Conservation (phyloP, 2,888 invertebrate species). For the Penaeus monodon region DNA sequence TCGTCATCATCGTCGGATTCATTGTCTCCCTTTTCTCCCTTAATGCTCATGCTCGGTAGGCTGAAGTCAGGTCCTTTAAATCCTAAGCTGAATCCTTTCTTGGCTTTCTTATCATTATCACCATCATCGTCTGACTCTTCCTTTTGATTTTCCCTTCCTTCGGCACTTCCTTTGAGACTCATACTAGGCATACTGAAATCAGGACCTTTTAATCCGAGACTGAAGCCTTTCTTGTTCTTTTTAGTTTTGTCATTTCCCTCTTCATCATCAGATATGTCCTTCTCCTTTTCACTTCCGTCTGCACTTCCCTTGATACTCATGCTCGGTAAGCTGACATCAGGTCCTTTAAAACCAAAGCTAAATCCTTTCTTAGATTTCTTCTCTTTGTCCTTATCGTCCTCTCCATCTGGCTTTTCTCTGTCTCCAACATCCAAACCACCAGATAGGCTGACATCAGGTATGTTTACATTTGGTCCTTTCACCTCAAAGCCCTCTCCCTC, state of each 20-base stretch:
- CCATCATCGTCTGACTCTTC: neutral
- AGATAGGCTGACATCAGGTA: neutral
- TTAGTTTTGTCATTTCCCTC: neutral
- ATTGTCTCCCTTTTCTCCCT: conserved; percentile 6
- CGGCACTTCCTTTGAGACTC: neutral
- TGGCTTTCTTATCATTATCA: conserved; percentile 1
- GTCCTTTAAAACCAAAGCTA: conserved; percentile 13
- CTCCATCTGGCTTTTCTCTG: neutral
- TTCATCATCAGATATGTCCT: neutral
- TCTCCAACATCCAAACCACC: neutral
- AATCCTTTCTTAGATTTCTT: conserved; percentile 17
- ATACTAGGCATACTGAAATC: conserved; percentile 5
- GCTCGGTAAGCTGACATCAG: conserved; percentile 6
- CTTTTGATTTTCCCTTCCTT: neutral
- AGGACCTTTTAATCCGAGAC: neutral
- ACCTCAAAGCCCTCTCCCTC: neutral
- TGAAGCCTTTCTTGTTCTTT: conserved; percentile 18
- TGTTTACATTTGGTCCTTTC: neutral
- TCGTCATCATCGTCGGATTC: conserved; percentile 12
- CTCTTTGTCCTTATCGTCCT: neutral
- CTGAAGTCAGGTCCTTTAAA: conserved; percentile 25
- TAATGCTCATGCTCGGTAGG: conserved; percentile 7
- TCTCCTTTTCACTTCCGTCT: neutral
- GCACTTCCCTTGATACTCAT: neutral
- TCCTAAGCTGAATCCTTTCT: conserved; percentile 9